Base-by-base conservation (phyloP, 2,888 invertebrate species). In the Pheosia tremula region DNA sequence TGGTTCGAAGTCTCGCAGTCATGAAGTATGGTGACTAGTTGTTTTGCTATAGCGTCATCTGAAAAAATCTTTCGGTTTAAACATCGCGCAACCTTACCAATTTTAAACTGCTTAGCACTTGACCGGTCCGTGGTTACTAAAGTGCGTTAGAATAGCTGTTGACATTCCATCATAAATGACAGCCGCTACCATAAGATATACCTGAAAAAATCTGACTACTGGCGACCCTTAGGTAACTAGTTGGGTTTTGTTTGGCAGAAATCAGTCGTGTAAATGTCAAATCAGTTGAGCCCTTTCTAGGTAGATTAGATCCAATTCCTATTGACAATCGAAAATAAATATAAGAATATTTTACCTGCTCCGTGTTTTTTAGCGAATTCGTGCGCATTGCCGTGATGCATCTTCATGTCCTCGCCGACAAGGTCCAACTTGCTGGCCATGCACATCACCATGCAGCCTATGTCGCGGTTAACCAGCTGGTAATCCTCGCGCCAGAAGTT, bases 401-500 rank as follows among this genome's bases (percentile, higher is more conserved):
- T 66, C 66, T 79, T 86, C 66, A 80, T 68, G 50, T 90, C 86
- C 0, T 82, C 87, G 0, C 78, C 78, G 50, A 93, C 45, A 24
- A 93, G 84, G 58, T 89, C 86, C 45, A 88, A 75, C 70, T 90
- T 90, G 64, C 72, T 49, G 0, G 86, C 87, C 86, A 93, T 87
- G 81, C 93, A 93, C 65, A 89, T 74, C 49, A 93, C 68, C 70
- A 89, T 81, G 71, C 93, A 93, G 58, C 93, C 93, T 57, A 88
- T 59, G 36, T 91, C 90, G 0, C 83, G 70, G 78, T 90, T 87
- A 71, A 89, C 66, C 59, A 91, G 79, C 50, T 82, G 79, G 62
- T 89, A 89, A 64, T 90, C 89, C 64, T 90, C 90, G 45, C 80
- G 81, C 93, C 93, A 93, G 82, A 86, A 93, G 79, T 88, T 89